These are phyloP conservation scores for Ciconia boyciana DNA, from an alignment of 2,113 vertebrate genomes.

Conservation along the genomic window DNA sequence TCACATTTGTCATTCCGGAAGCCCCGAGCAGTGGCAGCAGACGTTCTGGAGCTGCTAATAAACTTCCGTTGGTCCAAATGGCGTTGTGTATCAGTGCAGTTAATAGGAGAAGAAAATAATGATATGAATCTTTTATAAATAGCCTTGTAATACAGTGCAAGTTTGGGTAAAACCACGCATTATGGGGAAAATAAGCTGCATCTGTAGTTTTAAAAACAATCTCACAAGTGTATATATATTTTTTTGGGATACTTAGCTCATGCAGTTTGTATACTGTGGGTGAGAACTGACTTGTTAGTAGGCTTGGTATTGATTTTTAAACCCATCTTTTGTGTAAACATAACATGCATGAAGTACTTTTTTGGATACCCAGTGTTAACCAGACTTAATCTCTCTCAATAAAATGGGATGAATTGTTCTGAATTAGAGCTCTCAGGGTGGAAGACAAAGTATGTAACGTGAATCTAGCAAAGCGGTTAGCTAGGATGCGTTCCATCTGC, in stretches of 20 bases:
- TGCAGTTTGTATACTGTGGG: background rate
- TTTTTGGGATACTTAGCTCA: background rate
- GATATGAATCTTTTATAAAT: background rate
- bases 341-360: background rate
- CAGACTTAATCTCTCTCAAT: background rate
- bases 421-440: background rate
- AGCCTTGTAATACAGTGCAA: background rate
- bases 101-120: background rate
- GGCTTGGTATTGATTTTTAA: background rate
- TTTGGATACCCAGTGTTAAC: background rate
- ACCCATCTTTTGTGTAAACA: background rate
- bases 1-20: accelerated
- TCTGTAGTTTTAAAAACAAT: background rate
- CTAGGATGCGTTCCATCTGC: background rate
- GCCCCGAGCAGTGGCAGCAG: background rate
- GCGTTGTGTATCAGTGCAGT: accelerated
- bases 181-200: background rate
- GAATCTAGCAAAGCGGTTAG: background rate
- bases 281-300: background rate
- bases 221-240: accelerated
- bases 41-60: background rate
- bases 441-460: accelerated
- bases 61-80: background rate
- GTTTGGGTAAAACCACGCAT: background rate
- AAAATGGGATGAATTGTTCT: background rate